A percentile compares a stretch with the other conserved stretches of the same genome.
Evolutionary conservation across 2,888 invertebrate genomes (phyloP).

Genomic region (Sesia bembeciformis): DNA sequence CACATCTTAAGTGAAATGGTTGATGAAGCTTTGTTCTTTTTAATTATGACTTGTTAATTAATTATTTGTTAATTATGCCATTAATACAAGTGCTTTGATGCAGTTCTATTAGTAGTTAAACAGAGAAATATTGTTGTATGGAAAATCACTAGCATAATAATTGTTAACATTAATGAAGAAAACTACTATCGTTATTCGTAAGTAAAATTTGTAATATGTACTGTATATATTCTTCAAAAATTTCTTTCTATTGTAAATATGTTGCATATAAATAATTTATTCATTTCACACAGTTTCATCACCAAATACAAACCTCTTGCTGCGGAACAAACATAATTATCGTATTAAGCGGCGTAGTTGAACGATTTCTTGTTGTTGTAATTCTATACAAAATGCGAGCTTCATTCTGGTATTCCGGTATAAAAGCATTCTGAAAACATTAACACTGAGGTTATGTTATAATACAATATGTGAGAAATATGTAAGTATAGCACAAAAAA

Average conservation of each 20-base stretch:
- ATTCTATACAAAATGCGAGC: conserved; percentile 45
- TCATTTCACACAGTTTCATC: too few species aligned
- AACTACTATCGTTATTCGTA: too few species aligned
- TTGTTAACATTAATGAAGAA: too few species aligned
- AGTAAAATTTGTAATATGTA: too few species aligned
- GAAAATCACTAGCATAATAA: too few species aligned
- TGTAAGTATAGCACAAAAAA: conserved; percentile 2
- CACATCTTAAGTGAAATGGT: background rate
- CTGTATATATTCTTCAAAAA: too few species aligned
- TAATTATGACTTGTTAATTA: background rate
- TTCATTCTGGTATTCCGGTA: conserved; percentile 55
- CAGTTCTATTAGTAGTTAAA: too few species aligned
- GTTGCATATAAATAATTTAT: too few species aligned
- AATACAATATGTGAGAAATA: conserved; percentile 3
- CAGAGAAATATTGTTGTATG: too few species aligned
- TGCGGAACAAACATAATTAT: conserved; percentile 98
- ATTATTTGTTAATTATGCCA: background rate
- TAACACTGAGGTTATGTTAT: conserved; percentile 1
- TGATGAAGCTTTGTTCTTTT: background rate
- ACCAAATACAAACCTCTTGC: conserved; percentile 83
- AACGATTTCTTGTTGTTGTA: conserved; percentile 48
- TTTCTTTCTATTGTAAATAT: too few species aligned
- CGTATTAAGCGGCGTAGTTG: conserved; percentile 90
- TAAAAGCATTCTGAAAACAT: conserved; percentile 54
- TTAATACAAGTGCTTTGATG: too few species aligned